These are phyloP conservation scores for Frieseomelitta varia DNA, from an alignment of 1,140 invertebrate genomes.

Conservation along the genomic window DNA sequence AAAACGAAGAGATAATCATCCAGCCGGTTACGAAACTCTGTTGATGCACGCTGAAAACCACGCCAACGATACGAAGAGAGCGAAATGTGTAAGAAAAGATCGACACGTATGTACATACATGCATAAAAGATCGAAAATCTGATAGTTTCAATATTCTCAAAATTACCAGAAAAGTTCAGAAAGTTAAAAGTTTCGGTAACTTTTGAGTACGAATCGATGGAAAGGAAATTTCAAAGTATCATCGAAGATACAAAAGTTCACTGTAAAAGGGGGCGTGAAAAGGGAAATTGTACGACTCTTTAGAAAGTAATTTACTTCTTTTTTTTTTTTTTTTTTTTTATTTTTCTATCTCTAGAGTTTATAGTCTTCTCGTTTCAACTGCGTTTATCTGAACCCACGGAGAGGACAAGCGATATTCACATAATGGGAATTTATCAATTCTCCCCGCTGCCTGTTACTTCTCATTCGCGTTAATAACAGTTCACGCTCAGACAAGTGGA, in stretches of 20 bases:
- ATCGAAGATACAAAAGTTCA: background rate
- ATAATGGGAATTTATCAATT: background rate
- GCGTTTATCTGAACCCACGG: background rate
- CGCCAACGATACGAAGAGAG: background rate
- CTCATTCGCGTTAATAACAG: background rate
- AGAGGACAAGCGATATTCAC: background rate
- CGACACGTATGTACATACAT: too few species aligned
- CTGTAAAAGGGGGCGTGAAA: background rate
- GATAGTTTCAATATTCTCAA: background rate
- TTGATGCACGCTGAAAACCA: slow-evolving; percentile 1
- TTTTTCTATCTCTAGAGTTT: too few species aligned
- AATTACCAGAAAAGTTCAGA: too few species aligned
- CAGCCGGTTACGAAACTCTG: background rate
- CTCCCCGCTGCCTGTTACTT: background rate
- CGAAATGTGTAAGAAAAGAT: background rate
- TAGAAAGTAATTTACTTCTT: too few species aligned
- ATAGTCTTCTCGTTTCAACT: too few species aligned
- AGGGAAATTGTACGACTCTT: too few species aligned
- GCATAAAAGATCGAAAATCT: background rate
- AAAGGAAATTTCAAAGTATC: background rate
- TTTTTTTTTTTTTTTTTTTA: too few species aligned
- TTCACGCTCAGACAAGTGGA: background rate
- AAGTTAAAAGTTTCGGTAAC: too few species aligned
- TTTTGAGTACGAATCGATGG: background rate
- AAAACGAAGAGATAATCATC: slow-evolving; percentile 14